These are phyloP conservation scores for Antheraea pernyi DNA, from an alignment of 1,140 invertebrate genomes.

Conservation along the genomic window DNA sequence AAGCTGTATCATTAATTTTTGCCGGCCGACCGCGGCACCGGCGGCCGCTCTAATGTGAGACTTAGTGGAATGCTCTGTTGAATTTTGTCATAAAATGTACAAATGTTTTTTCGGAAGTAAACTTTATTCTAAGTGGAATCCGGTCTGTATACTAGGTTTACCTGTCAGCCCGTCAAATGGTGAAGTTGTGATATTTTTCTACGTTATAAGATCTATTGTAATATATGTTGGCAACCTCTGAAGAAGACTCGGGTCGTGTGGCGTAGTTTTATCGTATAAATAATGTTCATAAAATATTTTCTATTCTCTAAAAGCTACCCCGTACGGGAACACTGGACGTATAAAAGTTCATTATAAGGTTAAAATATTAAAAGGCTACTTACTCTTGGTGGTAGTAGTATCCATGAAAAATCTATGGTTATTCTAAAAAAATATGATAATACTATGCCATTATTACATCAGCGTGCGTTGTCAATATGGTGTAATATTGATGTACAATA, in stretches of 20 bases:
- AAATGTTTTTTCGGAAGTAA: conserved; percentile 76
- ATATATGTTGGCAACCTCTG: background rate
- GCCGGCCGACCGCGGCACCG: conserved; percentile 18
- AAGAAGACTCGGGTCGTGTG: background rate
- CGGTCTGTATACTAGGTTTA: conserved; percentile 73
- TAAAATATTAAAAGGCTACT: too few relatives aligned
- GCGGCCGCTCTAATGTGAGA: conserved; percentile 56
- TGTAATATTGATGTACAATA: background rate
- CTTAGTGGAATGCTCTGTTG: conserved; percentile 73
- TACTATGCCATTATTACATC: background rate
- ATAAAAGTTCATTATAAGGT: too few relatives aligned
- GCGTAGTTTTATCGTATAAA: background rate
- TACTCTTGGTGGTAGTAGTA: too few relatives aligned
- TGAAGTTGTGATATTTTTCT: conserved; percentile 78
- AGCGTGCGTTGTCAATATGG: too few relatives aligned
- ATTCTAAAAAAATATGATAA: background rate
- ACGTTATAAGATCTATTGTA: conserved; percentile 23
- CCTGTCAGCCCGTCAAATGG: conserved; percentile 63
- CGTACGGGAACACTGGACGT: too few relatives aligned
- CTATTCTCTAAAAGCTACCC: too few relatives aligned
- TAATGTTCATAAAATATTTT: too few relatives aligned
- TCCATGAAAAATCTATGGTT: too few relatives aligned
- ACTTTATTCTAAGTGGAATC: conserved; percentile 70
- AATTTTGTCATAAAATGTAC: conserved; percentile 78
- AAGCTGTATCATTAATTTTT: conserved; percentile 60